phyloP scores from a whole-genome alignment of 2,113 vertebrate genomes.

The Coturnix japonica region DNA sequence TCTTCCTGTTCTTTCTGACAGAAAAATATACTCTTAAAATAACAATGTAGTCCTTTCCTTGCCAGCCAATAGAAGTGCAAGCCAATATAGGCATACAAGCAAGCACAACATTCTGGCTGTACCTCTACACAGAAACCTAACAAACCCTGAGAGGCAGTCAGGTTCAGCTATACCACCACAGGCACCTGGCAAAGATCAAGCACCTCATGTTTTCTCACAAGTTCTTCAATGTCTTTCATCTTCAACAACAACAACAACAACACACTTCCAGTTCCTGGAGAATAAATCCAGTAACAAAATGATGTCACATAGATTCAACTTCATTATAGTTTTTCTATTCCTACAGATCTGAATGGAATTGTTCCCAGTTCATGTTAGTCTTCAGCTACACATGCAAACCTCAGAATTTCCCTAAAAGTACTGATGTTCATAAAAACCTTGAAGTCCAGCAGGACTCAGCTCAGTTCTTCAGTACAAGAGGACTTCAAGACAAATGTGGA shows the following conservation, averaged over 20 bases:
- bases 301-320: neutral
- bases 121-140: neutral
- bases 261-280: fast-evolving
- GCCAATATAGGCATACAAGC: neutral
- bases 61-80: neutral
- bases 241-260: neutral
- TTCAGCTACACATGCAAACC: neutral
- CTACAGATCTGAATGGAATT: neutral
- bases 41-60: neutral
- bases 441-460: neutral
- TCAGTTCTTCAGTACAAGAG: neutral
- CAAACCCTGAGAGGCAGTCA: neutral
- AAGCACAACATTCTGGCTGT: neutral
- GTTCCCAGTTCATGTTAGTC: neutral
- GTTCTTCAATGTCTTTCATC: neutral
- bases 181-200: neutral
- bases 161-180: neutral
- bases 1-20: neutral
- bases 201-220: neutral
- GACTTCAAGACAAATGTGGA: neutral
- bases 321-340: neutral
- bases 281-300: neutral
- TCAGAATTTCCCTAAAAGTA: neutral
- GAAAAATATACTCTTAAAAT: neutral
- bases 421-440: neutral